These are phyloP conservation scores for Esperia sulphurella DNA, from an alignment of 2,888 invertebrate species.

Conservation along the genomic window DNA sequence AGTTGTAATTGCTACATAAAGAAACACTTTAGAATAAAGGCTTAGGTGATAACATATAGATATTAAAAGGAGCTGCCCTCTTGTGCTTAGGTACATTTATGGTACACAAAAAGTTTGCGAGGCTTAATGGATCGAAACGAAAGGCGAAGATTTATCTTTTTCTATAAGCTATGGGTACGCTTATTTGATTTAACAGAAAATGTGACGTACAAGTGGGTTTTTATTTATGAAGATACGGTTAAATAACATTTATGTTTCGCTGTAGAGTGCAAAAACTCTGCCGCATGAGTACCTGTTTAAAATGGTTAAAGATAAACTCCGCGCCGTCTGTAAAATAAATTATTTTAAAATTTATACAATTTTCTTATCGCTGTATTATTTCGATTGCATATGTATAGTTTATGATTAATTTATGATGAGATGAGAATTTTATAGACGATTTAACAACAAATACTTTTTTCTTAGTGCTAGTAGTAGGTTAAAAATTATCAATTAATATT, in stretches of 20 bases:
- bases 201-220: slow-evolving; percentile 48
- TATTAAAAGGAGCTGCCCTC: background rate
- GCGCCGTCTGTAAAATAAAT: background rate
- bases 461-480: too few species aligned
- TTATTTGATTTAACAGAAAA: slow-evolving; percentile 27
- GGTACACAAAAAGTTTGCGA: slow-evolving; percentile 4
- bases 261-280: slow-evolving; percentile 11
- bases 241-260: slow-evolving; percentile 41
- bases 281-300: background rate
- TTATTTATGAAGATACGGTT: slow-evolving; percentile 63
- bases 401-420: too few species aligned
- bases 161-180: slow-evolving; percentile 64
- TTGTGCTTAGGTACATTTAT: background rate
- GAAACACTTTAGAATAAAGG: background rate
- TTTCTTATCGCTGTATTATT: too few species aligned
- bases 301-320: background rate
- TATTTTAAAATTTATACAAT: background rate
- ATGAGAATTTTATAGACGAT: too few species aligned
- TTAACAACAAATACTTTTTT: too few species aligned
- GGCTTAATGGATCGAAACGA: slow-evolving; percentile 48
- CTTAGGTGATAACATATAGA: background rate
- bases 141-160: slow-evolving; percentile 69
- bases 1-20: slow-evolving; percentile 7
- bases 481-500: too few species aligned
- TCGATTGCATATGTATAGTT: too few species aligned